Conservation (phyloP, 1,140 invertebrate genomes). For the Lepidotrigona ventralis region DNA sequence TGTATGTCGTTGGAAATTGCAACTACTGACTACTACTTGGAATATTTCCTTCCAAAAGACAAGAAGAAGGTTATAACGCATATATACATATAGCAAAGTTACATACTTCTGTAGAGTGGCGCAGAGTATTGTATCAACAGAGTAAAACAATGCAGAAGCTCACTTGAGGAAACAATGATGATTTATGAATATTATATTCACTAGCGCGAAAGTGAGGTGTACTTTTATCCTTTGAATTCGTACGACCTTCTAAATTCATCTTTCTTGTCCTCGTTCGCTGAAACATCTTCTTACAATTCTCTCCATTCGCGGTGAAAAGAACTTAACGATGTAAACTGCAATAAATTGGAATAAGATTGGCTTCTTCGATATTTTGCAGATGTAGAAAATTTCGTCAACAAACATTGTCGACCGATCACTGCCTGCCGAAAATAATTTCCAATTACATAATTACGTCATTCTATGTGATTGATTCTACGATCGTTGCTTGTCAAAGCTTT, state of each 20-base stretch:
- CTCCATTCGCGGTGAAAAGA: not conserved
- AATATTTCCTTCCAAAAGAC: not conserved
- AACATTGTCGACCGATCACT: not conserved
- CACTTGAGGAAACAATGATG: not conserved
- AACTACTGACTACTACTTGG: not conserved
- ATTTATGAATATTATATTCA: not conserved
- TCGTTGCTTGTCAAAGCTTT: too few species aligned
- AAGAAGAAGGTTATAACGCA: not conserved
- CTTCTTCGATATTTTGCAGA: not conserved
- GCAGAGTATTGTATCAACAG: not conserved
- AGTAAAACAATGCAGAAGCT: not conserved
- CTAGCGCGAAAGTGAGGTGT: not conserved
- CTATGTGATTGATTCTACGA: too few species aligned
- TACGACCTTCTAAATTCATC: not conserved
- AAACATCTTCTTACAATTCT: not conserved
- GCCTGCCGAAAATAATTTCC: too few species aligned
- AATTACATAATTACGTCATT: too few species aligned
- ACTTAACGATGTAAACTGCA: not conserved
- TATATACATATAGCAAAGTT: not conserved
- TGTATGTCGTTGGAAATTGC: not conserved
- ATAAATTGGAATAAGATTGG: not conserved
- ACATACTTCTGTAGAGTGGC: not conserved
- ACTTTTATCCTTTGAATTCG: not conserved
- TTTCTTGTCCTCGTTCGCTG: not conserved
- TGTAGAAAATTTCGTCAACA: not conserved